Conservation (phyloP, 2,888 invertebrate species). For the Aporophyla lueneburgensis region DNA sequence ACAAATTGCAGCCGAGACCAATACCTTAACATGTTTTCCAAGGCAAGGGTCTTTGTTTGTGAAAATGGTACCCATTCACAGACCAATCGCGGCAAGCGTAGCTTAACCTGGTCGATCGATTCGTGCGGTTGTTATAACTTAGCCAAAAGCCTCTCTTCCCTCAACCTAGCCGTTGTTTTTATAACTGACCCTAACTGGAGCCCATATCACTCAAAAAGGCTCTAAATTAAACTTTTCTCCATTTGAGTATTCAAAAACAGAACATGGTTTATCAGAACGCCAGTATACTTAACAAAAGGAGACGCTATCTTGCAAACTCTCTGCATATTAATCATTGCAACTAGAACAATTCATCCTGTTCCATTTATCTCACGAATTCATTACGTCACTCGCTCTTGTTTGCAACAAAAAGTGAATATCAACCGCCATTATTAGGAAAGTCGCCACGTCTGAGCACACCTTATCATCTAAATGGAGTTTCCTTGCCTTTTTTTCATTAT, state of each 20-base stretch:
- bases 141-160: too few relatives aligned
- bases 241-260: neutral
- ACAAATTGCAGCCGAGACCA: too few relatives aligned
- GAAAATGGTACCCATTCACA: too few relatives aligned
- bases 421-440: conserved; percentile 47
- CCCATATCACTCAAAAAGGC: neutral
- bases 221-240: conserved; percentile 20
- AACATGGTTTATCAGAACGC: conserved; percentile 22
- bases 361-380: conserved; percentile 57
- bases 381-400: conserved; percentile 36
- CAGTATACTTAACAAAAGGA: conserved; percentile 32
- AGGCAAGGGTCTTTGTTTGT: too few relatives aligned
- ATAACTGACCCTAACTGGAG: neutral
- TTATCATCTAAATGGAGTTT: conserved; percentile 63
- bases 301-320: conserved; percentile 19
- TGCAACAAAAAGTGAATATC: conserved; percentile 51
- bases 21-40: too few relatives aligned
- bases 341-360: conserved; percentile 41
- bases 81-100: too few relatives aligned
- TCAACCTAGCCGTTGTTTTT: neutral
- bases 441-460: conserved; percentile 48
- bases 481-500: conserved; percentile 67
- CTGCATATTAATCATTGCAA: conserved; percentile 54
- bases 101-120: too few relatives aligned
- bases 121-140: too few relatives aligned